Conservation (phyloP, 2,113 vertebrate genomes). For the Synodontis membranacea region DNA sequence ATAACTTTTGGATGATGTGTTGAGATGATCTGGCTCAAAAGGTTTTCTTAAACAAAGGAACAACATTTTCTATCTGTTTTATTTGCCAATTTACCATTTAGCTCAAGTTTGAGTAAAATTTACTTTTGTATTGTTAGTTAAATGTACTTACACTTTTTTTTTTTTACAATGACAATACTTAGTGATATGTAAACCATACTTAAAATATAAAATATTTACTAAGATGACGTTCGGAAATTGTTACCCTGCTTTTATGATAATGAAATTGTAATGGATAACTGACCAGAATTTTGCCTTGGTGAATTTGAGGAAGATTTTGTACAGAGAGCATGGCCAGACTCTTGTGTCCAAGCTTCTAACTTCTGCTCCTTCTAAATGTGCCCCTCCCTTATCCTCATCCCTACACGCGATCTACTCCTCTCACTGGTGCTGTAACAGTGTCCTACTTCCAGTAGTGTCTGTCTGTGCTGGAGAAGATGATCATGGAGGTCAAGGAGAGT, state of each 20-base stretch:
- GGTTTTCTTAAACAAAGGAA: no score
- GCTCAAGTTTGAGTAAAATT: not conserved
- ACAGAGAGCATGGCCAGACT: not conserved
- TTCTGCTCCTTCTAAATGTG: not conserved
- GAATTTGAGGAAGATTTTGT: not conserved
- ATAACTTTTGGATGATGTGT: no score
- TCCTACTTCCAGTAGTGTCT: not conserved
- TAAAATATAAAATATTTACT: no score
- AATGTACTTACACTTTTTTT: no score
- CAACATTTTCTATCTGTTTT: no score
- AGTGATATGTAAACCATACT: no score
- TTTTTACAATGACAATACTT: no score
- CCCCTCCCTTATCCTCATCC: not conserved
- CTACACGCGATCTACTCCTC: not conserved
- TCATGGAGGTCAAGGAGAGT: not conserved
- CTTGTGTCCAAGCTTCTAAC: not conserved
- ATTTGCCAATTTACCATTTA: no score
- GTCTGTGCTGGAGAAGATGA: not conserved
- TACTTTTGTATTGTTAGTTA: not conserved
- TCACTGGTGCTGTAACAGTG: not conserved
- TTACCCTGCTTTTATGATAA: not conserved
- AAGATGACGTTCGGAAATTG: no score
- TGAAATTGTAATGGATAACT: not conserved
- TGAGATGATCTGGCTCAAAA: no score
- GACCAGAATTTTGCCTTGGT: not conserved